Evolutionary conservation across 2,113 vertebrate species (phyloP).

Genomic region (Scatophagus argus): DNA sequence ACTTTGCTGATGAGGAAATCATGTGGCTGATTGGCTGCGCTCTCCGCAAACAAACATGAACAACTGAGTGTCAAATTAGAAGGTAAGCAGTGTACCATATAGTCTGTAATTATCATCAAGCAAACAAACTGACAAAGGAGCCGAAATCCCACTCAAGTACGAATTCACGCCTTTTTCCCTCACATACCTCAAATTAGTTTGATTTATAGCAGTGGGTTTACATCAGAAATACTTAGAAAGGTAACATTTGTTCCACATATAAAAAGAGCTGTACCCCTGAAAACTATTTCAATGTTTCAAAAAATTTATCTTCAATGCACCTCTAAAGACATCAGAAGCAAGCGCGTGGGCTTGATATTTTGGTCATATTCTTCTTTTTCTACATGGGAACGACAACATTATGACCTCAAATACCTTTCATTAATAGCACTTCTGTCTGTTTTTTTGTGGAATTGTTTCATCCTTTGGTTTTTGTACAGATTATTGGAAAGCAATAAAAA

Average conservation of each 20-base stretch:
- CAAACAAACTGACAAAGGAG: background rate
- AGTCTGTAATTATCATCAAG: constrained; percentile 35
- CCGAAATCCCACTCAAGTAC: background rate
- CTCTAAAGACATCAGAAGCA: background rate
- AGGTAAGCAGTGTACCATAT: background rate
- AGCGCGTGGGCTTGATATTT: no score
- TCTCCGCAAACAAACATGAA: background rate
- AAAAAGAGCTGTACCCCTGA: background rate
- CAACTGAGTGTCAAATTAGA: background rate
- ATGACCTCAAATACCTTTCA: no score
- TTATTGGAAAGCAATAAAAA: background rate
- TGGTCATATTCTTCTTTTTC: no score
- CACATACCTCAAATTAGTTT: background rate
- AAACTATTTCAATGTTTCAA: background rate
- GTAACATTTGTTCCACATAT: background rate
- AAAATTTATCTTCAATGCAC: background rate
- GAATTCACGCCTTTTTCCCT: background rate
- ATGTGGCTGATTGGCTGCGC: constrained; percentile 16
- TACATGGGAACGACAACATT: no score
- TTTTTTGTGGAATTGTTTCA: no score
- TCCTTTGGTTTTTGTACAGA: background rate
- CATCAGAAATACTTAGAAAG: background rate
- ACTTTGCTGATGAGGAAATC: constrained; percentile 15
- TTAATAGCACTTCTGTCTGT: no score
- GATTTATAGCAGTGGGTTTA: background rate